Conservation (phyloP, 2,113 vertebrate species). For the Nestor notabilis region DNA sequence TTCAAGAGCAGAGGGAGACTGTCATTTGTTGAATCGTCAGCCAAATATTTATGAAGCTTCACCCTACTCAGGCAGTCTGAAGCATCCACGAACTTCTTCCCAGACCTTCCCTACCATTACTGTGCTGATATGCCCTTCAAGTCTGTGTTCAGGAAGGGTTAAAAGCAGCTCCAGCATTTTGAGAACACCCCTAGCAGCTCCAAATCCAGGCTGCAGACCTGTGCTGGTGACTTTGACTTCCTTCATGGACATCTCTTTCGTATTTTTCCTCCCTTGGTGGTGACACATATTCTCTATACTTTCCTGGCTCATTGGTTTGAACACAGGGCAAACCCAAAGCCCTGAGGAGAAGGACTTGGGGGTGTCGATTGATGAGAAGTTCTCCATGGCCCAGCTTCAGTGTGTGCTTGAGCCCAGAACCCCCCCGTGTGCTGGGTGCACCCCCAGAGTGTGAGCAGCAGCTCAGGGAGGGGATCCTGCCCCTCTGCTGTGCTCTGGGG, state of each 20-base stretch:
- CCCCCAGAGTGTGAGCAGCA: background rate
- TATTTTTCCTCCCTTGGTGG: background rate
- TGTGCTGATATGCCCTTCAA: background rate
- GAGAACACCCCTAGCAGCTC: background rate
- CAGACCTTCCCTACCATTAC: background rate
- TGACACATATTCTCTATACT: accelerated
- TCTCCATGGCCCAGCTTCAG: background rate
- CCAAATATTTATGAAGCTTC: background rate
- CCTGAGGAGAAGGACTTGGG: background rate
- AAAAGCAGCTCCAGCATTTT: background rate
- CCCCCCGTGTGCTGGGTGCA: background rate
- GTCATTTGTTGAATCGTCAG: background rate
- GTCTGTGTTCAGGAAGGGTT: accelerated
- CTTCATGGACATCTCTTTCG: background rate
- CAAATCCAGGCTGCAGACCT: background rate
- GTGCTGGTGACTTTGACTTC: background rate
- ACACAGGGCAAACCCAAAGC: background rate
- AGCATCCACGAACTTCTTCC: background rate
- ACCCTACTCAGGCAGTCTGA: background rate
- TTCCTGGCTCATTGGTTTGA: background rate
- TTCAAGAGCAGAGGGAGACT: background rate
- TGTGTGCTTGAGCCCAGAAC: background rate
- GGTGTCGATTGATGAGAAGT: background rate
- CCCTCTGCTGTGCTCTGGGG: background rate
- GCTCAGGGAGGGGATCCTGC: background rate